A percentile compares a stretch with the other conserved stretches of the same genome.
Evolutionary conservation across 2,113 vertebrate species (phyloP).

Genomic region (Odontophorus gujanensis): DNA sequence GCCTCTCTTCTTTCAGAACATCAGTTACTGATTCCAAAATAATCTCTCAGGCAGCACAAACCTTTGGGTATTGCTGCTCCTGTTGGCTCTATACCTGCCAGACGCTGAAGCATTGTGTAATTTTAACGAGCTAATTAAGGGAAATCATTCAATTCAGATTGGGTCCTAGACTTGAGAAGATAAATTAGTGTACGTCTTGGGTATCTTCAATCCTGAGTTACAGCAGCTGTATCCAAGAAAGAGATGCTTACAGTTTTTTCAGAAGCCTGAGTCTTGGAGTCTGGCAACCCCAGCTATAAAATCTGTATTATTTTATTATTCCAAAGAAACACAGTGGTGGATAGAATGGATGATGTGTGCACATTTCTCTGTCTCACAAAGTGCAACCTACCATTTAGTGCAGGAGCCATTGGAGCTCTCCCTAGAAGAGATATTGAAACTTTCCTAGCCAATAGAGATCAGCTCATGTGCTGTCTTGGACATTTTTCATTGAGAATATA

Average conservation of each 20-base stretch:
- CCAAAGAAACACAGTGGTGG: background rate
- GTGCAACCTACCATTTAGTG: background rate
- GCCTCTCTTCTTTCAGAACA: background rate
- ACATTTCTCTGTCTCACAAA: background rate
- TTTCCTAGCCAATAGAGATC: background rate
- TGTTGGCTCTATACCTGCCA: background rate
- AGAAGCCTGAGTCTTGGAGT: background rate
- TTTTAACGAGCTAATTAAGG: background rate
- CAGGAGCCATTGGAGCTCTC: background rate
- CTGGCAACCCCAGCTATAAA: background rate
- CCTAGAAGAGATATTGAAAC: background rate
- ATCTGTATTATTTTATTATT: background rate
- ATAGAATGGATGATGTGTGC: background rate
- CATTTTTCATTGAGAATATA: fast-evolving
- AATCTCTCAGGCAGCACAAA: background rate
- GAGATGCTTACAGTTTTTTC: background rate
- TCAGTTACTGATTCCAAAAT: background rate
- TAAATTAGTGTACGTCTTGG: background rate
- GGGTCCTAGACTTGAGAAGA: background rate
- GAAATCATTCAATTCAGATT: background rate
- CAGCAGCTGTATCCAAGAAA: background rate
- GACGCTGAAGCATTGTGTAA: background rate
- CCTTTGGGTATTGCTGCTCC: background rate
- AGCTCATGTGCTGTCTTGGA: background rate
- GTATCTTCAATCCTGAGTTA: background rate